Percentiles rank a stretch among this genome's conserved stretches.
Evolutionary conservation across 92 coral and sea anemone species (phyloP).

Genomic region (Nematostella vectensis): DNA sequence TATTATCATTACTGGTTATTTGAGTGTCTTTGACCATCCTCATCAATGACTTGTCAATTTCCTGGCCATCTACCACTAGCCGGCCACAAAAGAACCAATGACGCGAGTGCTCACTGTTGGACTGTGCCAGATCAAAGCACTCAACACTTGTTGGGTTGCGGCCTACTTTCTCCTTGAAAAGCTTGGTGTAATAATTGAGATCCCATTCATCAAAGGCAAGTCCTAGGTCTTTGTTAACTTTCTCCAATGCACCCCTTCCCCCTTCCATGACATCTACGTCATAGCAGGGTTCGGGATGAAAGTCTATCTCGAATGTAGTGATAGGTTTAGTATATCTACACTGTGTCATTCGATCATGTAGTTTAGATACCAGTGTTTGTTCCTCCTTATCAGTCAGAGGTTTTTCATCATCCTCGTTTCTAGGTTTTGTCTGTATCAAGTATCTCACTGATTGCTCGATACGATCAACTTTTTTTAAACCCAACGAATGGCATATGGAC

Average conservation of each 20-base stretch:
- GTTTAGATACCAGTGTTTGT: conserved; percentile 48
- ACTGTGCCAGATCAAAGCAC: conserved; percentile 97
- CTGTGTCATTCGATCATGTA: conserved; percentile 96
- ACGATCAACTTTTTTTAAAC: conserved; percentile 63
- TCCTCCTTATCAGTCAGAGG: conserved; percentile 48
- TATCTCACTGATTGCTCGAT: conserved; percentile 78
- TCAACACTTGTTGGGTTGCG: conserved; percentile 96
- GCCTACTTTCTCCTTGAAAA: conserved; percentile 69
- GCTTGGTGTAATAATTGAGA: conserved; percentile 71
- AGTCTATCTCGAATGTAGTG: conserved; percentile 55
- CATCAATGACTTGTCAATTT: conserved; percentile 70
- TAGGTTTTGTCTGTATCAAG: conserved; percentile 36
- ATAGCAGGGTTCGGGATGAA: conserved; percentile 58
- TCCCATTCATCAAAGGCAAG: conserved; percentile 98
- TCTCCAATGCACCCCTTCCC: conserved; percentile 70
- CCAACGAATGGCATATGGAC: conserved; percentile 82
- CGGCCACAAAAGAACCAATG: conserved; percentile 97
- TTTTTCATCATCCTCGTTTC: conserved; percentile 20
- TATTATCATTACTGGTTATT: conserved; percentile 66
- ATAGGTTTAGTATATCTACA: conserved; percentile 75
- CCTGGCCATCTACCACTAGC: conserved; percentile 74
- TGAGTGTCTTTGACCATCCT: conserved; percentile 90
- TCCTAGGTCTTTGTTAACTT: conserved; percentile 79
- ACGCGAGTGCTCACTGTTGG: conserved; percentile 94
- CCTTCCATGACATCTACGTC: conserved; percentile 63